Percentiles rank a stretch among this genome's conserved stretches.
Conservation (phyloP, 2,888 invertebrate species). For the Catocala fraxini region DNA sequence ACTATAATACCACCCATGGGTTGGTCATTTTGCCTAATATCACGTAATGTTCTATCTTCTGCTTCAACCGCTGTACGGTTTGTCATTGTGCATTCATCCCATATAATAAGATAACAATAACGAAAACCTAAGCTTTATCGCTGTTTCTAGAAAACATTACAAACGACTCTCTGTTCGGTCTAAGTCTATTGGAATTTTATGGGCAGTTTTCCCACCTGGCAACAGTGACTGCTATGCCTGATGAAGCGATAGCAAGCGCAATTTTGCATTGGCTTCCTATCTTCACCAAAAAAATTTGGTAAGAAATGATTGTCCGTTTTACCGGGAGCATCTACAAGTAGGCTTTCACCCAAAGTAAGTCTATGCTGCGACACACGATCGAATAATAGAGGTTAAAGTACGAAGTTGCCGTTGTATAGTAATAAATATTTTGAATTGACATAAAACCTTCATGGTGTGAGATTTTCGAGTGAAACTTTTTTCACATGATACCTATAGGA, state of each 20-base stretch:
- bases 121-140: conserved; percentile 3
- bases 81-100: conserved; percentile 7
- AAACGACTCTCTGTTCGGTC: conserved; percentile 2
- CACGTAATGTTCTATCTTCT: too few relatives aligned
- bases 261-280: conserved; percentile 4
- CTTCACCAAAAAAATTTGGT: not conserved
- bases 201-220: conserved; percentile 4
- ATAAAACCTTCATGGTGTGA: too few relatives aligned
- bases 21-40: too few relatives aligned
- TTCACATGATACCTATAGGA: too few relatives aligned
- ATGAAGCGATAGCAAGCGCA: conserved; percentile 2
- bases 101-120: conserved; percentile 2
- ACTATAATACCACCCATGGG: too few relatives aligned
- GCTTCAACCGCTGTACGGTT: too few relatives aligned
- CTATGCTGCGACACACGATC: not conserved
- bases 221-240: not conserved
- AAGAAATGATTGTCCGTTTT: too few relatives aligned
- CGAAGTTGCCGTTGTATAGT: too few relatives aligned
- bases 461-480: too few relatives aligned
- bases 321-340: not conserved
- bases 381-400: too few relatives aligned
- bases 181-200: too few relatives aligned
- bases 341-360: not conserved
- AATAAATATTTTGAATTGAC: too few relatives aligned
- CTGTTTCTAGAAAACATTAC: conserved; percentile 5